A percentile compares a stretch with the other conserved stretches of the same genome.
Evolutionary conservation across 53 echinoderm and acorn worm genomes (phyloP).

Genomic region (Patiria pectinifera): DNA sequence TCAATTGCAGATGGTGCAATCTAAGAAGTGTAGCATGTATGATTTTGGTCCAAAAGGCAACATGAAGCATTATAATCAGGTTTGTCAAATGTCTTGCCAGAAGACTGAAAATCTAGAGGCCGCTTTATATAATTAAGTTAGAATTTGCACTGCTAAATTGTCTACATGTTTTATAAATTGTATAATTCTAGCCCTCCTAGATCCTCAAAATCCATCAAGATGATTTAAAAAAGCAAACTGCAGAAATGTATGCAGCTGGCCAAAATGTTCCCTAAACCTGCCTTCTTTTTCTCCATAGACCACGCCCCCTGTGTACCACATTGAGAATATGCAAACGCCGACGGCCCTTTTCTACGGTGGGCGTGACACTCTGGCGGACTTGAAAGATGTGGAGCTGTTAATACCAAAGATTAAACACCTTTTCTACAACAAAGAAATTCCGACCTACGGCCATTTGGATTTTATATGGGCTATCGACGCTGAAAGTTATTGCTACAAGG

Average conservation of each 20-base stretch:
- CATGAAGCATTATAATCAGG: slow-evolving; percentile 74
- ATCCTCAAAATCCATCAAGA: no score
- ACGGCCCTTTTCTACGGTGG: slow-evolving; percentile 91
- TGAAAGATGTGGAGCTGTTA: slow-evolving; percentile 76
- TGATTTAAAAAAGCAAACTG: no score
- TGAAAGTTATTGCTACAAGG: slow-evolving; percentile 68
- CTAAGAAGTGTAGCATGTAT: slow-evolving; percentile 85
- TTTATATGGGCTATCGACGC: slow-evolving; percentile 92
- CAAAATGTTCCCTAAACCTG: not conserved
- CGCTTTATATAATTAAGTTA: not conserved
- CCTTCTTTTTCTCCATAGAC: slow-evolving; percentile 60
- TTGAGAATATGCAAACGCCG: slow-evolving; percentile 75
- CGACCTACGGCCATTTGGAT: slow-evolving; percentile 86
- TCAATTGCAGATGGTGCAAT: slow-evolving; percentile 78
- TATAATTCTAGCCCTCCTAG: no score
- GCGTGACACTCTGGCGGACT: slow-evolving; percentile 82
- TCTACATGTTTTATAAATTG: no score
- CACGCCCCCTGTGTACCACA: slow-evolving; percentile 79
- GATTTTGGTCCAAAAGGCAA: slow-evolving; percentile 82
- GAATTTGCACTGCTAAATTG: no score
- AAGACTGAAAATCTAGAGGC: not conserved
- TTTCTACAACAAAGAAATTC: slow-evolving; percentile 75
- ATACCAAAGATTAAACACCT: slow-evolving; percentile 68
- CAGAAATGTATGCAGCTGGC: no score
- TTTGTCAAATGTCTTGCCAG: slow-evolving; percentile 18